Percentiles rank a stretch among this genome's conserved stretches.
phyloP scores from a whole-genome alignment of 2,797 vertebrate genomes.

The Knipowitschia caucasica region DNA sequence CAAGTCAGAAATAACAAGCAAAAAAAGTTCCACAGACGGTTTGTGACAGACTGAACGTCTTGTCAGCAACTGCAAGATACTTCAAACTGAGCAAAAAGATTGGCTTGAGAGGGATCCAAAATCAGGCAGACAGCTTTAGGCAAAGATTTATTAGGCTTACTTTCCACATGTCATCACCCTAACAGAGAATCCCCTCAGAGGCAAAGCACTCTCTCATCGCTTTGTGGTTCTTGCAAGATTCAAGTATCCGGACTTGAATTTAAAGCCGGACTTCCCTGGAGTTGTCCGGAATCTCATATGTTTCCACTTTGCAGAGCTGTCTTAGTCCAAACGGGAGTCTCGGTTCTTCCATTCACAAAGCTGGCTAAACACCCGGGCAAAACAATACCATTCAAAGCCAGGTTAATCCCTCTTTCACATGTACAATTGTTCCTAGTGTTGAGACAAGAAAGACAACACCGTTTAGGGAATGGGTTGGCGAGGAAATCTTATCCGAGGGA shows the following conservation, averaged over 20 bases:
- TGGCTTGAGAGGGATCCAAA: conserved; percentile 24
- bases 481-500: conserved; percentile 25
- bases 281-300: conserved; percentile 22
- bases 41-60: conserved; percentile 30
- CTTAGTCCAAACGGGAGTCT: conserved; percentile 52
- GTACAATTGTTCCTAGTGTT: conserved; percentile 71
- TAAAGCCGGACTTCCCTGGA: conserved; percentile 39
- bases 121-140: conserved; percentile 38
- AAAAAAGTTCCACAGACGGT: conserved; percentile 35
- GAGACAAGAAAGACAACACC: conserved; percentile 41
- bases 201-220: conserved; percentile 27
- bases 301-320: conserved; percentile 42
- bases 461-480: conserved; percentile 29
- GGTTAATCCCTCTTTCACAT: conserved; percentile 64
- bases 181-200: conserved; percentile 35
- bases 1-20: conserved; percentile 30
- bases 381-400: conserved; percentile 61
- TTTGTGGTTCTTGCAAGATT: conserved; percentile 25
- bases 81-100: conserved; percentile 18
- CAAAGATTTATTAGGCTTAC: conserved; percentile 42
- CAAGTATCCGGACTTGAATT: conserved; percentile 15
- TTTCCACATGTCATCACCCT: conserved; percentile 37
- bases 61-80: conserved; percentile 18
- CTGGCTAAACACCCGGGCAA: conserved; percentile 56
- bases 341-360: conserved; percentile 44